Evolutionary conservation across 2,888 invertebrate genomes (phyloP).

Genomic region (Drosophila kuntzei): DNA sequence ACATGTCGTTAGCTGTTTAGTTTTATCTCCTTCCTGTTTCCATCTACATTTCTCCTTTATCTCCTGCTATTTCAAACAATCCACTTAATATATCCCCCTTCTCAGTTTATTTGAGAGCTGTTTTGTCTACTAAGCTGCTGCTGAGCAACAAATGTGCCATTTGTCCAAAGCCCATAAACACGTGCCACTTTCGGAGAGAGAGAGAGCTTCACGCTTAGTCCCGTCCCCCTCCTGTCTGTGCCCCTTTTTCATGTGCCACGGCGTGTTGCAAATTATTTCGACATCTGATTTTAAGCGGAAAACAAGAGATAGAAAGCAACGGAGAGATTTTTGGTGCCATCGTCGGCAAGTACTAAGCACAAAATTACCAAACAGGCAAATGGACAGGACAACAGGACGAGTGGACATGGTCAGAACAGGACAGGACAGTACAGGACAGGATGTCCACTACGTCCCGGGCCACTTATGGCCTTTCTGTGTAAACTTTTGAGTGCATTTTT

Average conservation of each 20-base stretch:
- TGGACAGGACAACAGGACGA: slow-evolving; percentile 59
- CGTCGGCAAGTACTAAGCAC: slow-evolving; percentile 67
- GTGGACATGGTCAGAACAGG: slow-evolving; percentile 4
- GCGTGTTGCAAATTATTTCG: slow-evolving; percentile 83
- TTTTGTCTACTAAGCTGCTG: slow-evolving; percentile 50
- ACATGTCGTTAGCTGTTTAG: slow-evolving; percentile 6
- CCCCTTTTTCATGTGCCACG: slow-evolving; percentile 63
- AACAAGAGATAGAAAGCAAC: slow-evolving; percentile 80
- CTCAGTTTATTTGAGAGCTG: slow-evolving; percentile 19
- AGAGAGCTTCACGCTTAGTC: slow-evolving; percentile 15
- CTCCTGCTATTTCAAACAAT: slow-evolving; percentile 18
- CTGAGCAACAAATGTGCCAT: slow-evolving; percentile 57
- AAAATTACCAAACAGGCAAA: slow-evolving; percentile 75
- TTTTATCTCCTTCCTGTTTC: background rate
- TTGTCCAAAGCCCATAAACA: slow-evolving; percentile 68
- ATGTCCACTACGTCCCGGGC: slow-evolving; percentile 33
- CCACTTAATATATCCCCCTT: background rate
- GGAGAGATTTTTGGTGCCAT: slow-evolving; percentile 63
- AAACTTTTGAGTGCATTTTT: slow-evolving; percentile 81
- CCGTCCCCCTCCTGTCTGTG: background rate
- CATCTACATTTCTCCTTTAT: background rate
- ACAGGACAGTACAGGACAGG: slow-evolving; percentile 11
- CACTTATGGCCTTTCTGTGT: slow-evolving; percentile 80
- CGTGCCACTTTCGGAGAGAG: slow-evolving; percentile 63
- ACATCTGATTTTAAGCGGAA: slow-evolving; percentile 85